Percentiles rank a stretch among this genome's conserved stretches.
These are phyloP conservation scores for Ciona savignyi DNA, from an alignment of 23 tunicate genomes.

Conservation along the genomic window DNA sequence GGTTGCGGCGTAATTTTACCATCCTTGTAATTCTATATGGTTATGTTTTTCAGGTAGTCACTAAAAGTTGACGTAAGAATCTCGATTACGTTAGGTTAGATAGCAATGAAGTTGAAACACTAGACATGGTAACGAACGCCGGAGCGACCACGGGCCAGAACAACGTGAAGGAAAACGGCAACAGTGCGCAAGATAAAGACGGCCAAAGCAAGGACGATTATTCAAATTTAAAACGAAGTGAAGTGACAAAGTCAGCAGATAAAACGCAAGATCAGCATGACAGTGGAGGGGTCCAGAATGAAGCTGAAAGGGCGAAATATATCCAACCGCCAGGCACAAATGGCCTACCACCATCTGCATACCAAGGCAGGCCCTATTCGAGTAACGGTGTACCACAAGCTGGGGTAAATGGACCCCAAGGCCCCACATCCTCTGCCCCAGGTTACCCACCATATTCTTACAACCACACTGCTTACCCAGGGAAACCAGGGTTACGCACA, in stretches of 20 bases:
- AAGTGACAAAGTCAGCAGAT: slow-evolving; percentile 5
- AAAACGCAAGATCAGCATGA: not conserved
- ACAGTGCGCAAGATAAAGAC: slow-evolving; percentile 16
- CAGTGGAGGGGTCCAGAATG: slow-evolving; percentile 21
- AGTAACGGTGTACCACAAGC: slow-evolving; percentile 36
- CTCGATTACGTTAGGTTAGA: not conserved
- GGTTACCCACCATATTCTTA: slow-evolving; percentile 22
- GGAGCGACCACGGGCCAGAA: slow-evolving; percentile 21
- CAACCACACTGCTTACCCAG: slow-evolving; percentile 5
- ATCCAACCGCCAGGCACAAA: slow-evolving; percentile 22
- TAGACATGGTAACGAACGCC: slow-evolving; percentile 72
- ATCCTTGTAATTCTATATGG: not conserved
- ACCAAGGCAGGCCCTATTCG: not conserved
- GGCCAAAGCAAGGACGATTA: slow-evolving; percentile 12
- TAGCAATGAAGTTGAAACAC: not conserved
- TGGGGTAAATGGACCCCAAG: slow-evolving; percentile 28
- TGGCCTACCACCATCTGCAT: slow-evolving; percentile 15
- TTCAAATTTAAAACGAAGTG: slow-evolving; percentile 28
- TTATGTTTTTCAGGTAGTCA: not conserved
- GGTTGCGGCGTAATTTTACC: not conserved
- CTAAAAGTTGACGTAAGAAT: not conserved
- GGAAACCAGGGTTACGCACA: slow-evolving; percentile 12
- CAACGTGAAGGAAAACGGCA: slow-evolving; percentile 56
- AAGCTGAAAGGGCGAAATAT: not conserved
- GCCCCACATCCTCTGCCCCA: slow-evolving; percentile 1